Evolutionary conservation across 2,797 vertebrate genomes (phyloP), one percentile per base, ranked within the genome.

Genomic region (Micrastur ruficollis): DNA sequence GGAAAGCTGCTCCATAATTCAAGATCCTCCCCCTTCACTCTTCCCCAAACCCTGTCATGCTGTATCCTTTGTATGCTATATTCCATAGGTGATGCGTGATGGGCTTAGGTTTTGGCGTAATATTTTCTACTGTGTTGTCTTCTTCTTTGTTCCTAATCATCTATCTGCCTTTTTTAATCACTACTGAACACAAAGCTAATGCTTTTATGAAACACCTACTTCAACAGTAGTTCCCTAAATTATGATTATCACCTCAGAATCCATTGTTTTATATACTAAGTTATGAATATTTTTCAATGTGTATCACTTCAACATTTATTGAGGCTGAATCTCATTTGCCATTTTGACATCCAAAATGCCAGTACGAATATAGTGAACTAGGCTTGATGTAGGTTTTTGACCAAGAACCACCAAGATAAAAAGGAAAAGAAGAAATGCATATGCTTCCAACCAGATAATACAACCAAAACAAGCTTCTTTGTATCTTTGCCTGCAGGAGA

Each of bases 1-100:
- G 58, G 58, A 84, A 88, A 93, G 62, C 62, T 89, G 86, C 88
- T 93, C 73, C 36, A 34, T 15, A 21, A 93, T n/a, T 65, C 58
- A 83, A 53, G 73, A 95, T 36, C 53, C 22, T 49, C 42, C 68
- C 68, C 44, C 22, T 86, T 85, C 68, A 27, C 89, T 86, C 53
- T 63, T 70, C 31, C 34, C 42, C 14, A 4, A 86, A 44, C 52
- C 22, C 58, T 25, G 8, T 7, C 62, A 25, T 3, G 34, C 47
- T n/a, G 22, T 11, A 63, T 22, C 59, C 52, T 62, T 53, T 0
- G 1, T 26, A 88, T 0, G 1, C 38, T 53, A 7, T 13, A 79
- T 49, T 78, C 56, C 65, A 63, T 0, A 84, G 20, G 34, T 32
- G 58, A 44, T 1, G 7, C 0, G 2, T 12, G 26, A 81, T 0